Evolutionary conservation across 2,888 invertebrate genomes (phyloP), one percentile per base, ranked within the genome.

Genomic region (Drosophila mulleri): DNA sequence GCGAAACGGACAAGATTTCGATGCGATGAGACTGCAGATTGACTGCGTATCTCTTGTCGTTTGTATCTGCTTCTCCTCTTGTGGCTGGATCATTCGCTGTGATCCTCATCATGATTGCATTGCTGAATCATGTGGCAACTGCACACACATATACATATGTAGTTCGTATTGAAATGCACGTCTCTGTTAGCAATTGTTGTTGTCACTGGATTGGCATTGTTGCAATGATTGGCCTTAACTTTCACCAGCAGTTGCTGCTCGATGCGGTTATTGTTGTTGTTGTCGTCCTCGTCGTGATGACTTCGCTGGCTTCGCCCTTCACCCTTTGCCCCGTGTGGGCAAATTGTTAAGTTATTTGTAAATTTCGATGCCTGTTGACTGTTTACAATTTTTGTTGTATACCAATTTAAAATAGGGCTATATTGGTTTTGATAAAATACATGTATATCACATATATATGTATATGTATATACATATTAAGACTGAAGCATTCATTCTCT

Each of bases 311-410:
- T 76, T 76, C 74, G 62, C 75, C 76, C 72, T 74, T 71, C 77
- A 80, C 73, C 69, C 78, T 80, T 77, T 61, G 72, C 78, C 66
- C 48, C 64, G 29, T 54, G 62, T 60, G 59, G 61, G 48, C 86
- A 89, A 86, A 86, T 89, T 86, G 88, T 86, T 89, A 89, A 86
- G 77, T 89, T 86, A 86, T 89, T 86, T 86, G 89, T 86, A 83
- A 85, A 82, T 74, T 78, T 83, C 72, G 72, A 58, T 82, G 86
- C 83, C 71, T 78, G 61, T 53, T 75, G 71, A 61, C 66, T 78
- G 57, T 41, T 59, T 75, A 47, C 72, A 44, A 16, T 26, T 72
- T 67, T 39, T 32, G n/a, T n/a, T n/a, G n/a, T n/a, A 32, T 32
- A 32, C 9, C 32, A 1, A 32, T 32, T 4, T 23, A 2, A 7